These are phyloP conservation scores for Oryzaephilus surinamensis DNA, from an alignment of 1,140 invertebrate species.

Conservation along the genomic window DNA sequence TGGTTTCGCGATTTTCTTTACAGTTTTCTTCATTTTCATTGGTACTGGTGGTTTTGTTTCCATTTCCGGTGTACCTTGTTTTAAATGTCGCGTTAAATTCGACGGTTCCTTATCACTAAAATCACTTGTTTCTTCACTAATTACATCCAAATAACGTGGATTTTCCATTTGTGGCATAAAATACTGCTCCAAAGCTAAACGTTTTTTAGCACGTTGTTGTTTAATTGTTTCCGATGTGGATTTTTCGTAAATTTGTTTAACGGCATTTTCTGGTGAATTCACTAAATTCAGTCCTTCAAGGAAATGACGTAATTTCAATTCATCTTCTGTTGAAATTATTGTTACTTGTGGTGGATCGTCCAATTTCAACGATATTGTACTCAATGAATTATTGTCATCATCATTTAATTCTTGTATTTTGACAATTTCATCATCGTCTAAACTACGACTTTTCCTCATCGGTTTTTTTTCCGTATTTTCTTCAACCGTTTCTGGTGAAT, in stretches of 20 bases:
- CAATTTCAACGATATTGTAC: constrained; percentile 21
- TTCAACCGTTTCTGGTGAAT: constrained; percentile 38
- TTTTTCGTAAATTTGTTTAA: constrained; percentile 18
- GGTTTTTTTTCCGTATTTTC: constrained; percentile 29
- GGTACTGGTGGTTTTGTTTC: constrained; percentile 17
- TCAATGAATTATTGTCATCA: constrained; percentile 27
- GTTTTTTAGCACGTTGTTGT: constrained; percentile 41
- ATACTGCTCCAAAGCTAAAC: constrained; percentile 44
- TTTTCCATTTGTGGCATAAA: constrained; percentile 41
- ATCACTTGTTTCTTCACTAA: constrained; percentile 55
- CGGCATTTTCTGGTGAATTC: constrained; percentile 29
- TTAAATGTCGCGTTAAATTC: constrained; percentile 12
- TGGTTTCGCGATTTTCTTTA: constrained; percentile 18
- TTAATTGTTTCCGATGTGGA: constrained; percentile 22
- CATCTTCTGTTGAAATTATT: constrained; percentile 38
- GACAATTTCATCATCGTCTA: constrained; percentile 42
- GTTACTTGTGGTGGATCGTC: constrained; percentile 15
- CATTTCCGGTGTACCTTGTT: constrained; percentile 24
- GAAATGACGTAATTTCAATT: constrained; percentile 42
- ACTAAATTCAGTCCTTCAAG: constrained; percentile 48
- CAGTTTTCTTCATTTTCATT: too few species aligned
- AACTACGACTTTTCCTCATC: constrained; percentile 42
- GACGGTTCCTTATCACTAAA: constrained; percentile 38
- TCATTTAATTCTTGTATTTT: constrained; percentile 40
- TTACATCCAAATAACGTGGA: constrained; percentile 52